These are phyloP conservation scores for Adoxophyes honmai DNA, from an alignment of 1,140 invertebrate species.

Conservation along the genomic window DNA sequence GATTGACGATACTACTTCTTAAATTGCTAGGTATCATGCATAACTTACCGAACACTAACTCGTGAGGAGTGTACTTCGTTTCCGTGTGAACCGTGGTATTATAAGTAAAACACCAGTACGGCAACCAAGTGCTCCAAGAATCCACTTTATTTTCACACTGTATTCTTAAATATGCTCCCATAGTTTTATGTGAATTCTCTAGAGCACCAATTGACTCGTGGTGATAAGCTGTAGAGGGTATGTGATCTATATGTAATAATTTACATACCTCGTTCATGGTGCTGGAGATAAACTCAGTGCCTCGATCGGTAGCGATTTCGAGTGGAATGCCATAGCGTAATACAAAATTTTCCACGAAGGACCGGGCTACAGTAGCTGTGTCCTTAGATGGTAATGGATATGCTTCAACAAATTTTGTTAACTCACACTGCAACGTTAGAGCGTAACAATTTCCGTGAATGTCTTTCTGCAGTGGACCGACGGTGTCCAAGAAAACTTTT, in stretches of 20 bases:
- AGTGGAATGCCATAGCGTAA: constrained; percentile 6
- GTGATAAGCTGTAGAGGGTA: constrained; percentile 11
- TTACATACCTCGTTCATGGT: constrained; percentile 3
- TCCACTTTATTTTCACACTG: background rate
- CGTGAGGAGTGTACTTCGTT: too few species aligned
- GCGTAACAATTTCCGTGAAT: background rate
- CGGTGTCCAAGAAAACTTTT: constrained; percentile 21
- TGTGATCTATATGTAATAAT: constrained; percentile 7
- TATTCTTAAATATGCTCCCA: constrained; percentile 11
- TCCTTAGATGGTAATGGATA: constrained; percentile 5
- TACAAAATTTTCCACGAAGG: constrained; percentile 6
- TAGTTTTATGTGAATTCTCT: background rate
- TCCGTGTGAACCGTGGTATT: constrained; percentile 8
- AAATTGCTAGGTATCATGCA: constrained; percentile 19
- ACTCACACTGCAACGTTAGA: constrained; percentile 7
- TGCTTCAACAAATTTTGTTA: constrained; percentile 6
- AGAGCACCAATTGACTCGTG: constrained; percentile 2
- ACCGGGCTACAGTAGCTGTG: background rate
- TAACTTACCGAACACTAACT: constrained; percentile 33
- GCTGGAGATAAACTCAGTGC: constrained; percentile 3
- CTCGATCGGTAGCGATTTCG: constrained; percentile 1
- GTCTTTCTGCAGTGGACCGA: constrained; percentile 15
- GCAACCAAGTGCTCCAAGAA: constrained; percentile 2
- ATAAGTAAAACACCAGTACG: constrained; percentile 7
- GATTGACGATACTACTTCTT: background rate